These are phyloP conservation scores for Parauchenoglanis ngamensis DNA, from an alignment of 2,797 vertebrate genomes.

Conservation along the genomic window DNA sequence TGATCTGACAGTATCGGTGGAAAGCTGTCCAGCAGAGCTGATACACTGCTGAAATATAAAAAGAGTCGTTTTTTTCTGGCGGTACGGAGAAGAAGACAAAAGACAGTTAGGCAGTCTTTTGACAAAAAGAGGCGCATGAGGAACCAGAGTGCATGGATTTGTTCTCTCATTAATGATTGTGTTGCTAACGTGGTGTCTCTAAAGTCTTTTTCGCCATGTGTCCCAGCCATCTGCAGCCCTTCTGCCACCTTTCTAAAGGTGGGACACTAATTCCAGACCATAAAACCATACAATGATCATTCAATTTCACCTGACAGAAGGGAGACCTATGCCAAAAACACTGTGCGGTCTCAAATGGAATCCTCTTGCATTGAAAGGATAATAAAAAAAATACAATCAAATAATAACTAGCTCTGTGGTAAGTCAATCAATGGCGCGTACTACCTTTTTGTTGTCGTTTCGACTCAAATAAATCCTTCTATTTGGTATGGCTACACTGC, in stretches of 20 bases:
- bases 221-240: constrained; percentile 54
- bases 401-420: neutral
- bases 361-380: neutral
- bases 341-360: neutral
- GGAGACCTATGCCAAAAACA: constrained; percentile 21
- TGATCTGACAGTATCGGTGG: constrained; percentile 1
- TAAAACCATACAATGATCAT: constrained; percentile 50
- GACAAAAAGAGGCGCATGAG: neutral
- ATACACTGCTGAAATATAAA: neutral
- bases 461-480: neutral
- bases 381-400: neutral
- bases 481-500: neutral
- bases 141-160: constrained; percentile 27
- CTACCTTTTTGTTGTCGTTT: neutral
- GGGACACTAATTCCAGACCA: constrained; percentile 44
- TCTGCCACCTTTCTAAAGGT: constrained; percentile 45
- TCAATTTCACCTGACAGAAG: constrained; percentile 16
- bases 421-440: neutral
- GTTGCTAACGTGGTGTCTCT: constrained; percentile 44
- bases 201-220: constrained; percentile 57
- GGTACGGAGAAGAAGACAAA: neutral
- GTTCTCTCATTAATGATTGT: constrained; percentile 53
- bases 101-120: neutral
- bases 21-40: neutral
- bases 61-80: neutral